Percentiles rank a stretch among this genome's conserved stretches.
phyloP scores from a whole-genome alignment of 2,797 vertebrate genomes.

The Monodelphis domestica region DNA sequence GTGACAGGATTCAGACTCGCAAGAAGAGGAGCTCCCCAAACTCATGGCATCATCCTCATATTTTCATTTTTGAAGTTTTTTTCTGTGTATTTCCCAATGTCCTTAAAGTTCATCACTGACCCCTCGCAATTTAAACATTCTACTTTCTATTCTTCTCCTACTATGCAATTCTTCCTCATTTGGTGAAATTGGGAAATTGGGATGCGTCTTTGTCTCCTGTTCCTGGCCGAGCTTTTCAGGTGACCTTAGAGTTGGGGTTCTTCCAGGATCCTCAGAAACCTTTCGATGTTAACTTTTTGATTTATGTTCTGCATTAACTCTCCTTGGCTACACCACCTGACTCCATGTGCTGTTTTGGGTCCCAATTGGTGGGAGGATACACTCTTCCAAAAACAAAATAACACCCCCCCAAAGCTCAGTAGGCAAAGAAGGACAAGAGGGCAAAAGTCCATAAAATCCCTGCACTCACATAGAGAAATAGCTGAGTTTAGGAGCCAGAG shows the following conservation, averaged over 20 bases:
- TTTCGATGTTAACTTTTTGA: conserved; percentile 66
- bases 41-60: background rate
- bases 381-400: conserved; percentile 39
- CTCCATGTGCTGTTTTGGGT: background rate
- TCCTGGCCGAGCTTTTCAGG: conserved; percentile 19
- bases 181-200: conserved; percentile 50
- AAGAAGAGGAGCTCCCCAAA: background rate
- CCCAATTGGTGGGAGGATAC: conserved; percentile 41
- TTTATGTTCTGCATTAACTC: conserved; percentile 62
- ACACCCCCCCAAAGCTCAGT: background rate
- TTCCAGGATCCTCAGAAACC: conserved; percentile 56
- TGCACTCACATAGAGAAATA: background rate
- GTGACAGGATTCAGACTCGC: background rate
- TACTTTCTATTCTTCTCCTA: background rate
- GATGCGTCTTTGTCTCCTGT: conserved; percentile 35
- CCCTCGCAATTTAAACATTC: background rate
- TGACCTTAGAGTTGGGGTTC: conserved; percentile 60
- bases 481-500: background rate
- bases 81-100: background rate
- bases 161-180: conserved; percentile 3
- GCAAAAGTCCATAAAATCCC: background rate
- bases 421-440: background rate
- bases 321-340: conserved; percentile 29
- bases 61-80: too few relatives aligned
- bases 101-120: conserved; percentile 10